phyloP scores from a whole-genome alignment of 1,140 invertebrate genomes.

The Euschistus heros region DNA sequence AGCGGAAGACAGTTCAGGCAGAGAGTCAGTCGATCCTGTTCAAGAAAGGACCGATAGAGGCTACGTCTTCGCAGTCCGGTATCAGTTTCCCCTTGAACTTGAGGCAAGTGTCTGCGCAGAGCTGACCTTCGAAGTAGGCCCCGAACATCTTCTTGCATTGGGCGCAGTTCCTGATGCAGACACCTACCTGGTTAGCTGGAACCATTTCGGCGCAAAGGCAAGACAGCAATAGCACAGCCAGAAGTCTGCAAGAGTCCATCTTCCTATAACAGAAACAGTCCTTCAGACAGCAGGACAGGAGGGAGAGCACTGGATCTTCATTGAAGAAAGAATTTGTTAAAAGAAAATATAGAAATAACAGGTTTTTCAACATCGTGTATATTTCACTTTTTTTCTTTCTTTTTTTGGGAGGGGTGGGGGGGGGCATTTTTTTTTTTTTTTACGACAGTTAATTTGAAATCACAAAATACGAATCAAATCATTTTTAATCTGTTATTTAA shows the following conservation, averaged over 20 bases:
- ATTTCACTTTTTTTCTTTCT: no score
- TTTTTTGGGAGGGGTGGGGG: no score
- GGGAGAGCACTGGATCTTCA: no score
- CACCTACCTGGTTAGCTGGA: conserved; percentile 34
- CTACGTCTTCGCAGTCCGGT: conserved; percentile 69
- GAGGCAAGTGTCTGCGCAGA: conserved; percentile 69
- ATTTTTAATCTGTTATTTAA: no score
- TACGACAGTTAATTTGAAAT: no score
- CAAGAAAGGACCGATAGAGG: conserved; percentile 67
- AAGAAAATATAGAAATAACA: no score
- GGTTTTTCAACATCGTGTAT: no score
- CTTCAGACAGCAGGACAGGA: no score
- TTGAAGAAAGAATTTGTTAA: no score
- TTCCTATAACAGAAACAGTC: neutral
- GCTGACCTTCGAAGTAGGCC: conserved; percentile 68
- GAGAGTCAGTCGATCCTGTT: conserved; percentile 44
- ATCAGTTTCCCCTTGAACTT: conserved; percentile 70
- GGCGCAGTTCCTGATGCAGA: conserved; percentile 74
- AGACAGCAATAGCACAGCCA: neutral
- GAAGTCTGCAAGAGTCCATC: neutral
- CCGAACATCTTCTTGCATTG: conserved; percentile 81
- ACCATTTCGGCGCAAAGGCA: conserved; percentile 2
- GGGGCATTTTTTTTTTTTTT: no score
- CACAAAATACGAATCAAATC: no score
- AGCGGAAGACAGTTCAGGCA: no score